Evolutionary conservation across 2,888 invertebrate genomes (phyloP).

Genomic region (Rhabditophanes sp.): DNA sequence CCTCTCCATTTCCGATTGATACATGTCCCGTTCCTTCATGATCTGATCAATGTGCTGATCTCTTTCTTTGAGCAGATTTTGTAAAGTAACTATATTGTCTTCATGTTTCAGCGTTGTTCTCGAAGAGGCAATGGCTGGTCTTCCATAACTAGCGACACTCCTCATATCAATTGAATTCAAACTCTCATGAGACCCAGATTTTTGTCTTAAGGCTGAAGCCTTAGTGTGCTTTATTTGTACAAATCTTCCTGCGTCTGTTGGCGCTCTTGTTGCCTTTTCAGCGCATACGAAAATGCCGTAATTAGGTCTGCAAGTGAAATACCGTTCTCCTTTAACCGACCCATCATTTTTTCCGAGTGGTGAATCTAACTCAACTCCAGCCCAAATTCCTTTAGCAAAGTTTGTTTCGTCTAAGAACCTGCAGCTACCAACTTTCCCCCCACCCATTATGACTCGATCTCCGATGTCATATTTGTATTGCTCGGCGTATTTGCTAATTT

Average conservation of each 20-base stretch:
- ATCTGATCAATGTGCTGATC: too few relatives aligned
- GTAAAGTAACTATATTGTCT: too few relatives aligned
- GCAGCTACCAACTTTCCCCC: conserved; percentile 45
- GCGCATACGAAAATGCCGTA: conserved; percentile 84
- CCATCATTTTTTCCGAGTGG: conserved; percentile 89
- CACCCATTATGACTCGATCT: conserved; percentile 24
- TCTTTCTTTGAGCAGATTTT: too few relatives aligned
- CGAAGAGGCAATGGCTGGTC: too few relatives aligned
- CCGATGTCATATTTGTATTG: conserved; percentile 20
- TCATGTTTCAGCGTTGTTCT: too few relatives aligned
- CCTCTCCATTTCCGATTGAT: too few relatives aligned
- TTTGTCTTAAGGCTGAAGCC: conserved; percentile 18
- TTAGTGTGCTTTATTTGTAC: conserved; percentile 23
- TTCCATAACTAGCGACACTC: too few relatives aligned
- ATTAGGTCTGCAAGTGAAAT: conserved; percentile 81
- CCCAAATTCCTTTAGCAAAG: conserved; percentile 70
- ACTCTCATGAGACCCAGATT: conserved; percentile 36
- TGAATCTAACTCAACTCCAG: conserved; percentile 82
- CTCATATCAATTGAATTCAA: conserved; percentile 48
- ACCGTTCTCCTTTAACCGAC: conserved; percentile 59
- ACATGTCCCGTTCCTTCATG: too few relatives aligned
- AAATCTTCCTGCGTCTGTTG: conserved; percentile 7
- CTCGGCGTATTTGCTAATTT: conserved; percentile 8
- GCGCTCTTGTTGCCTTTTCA: conserved; percentile 58
- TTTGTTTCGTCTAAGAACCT: conserved; percentile 46